These are phyloP conservation scores for Cabera pusaria DNA, from an alignment of 2,888 invertebrate species.

Conservation along the genomic window DNA sequence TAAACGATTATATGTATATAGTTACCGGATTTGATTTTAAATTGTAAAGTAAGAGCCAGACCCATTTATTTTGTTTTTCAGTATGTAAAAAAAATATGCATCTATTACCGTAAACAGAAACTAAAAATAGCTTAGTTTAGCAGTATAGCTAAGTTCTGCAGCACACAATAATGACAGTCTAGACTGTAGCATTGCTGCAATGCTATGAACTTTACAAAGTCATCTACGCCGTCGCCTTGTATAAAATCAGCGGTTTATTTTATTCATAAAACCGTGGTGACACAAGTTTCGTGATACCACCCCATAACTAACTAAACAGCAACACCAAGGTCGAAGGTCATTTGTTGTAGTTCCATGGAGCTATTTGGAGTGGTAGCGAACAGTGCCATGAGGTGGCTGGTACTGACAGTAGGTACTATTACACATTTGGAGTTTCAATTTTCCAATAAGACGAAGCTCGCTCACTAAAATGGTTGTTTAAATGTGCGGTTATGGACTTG, in stretches of 20 bases:
- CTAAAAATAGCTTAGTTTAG: no score
- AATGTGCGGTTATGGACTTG: no score
- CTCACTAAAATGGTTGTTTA: no score
- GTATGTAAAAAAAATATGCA: no score
- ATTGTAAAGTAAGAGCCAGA: no score
- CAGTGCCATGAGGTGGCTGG: slow-evolving; percentile 25
- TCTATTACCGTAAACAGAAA: no score
- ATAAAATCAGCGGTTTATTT: slow-evolving; percentile 25
- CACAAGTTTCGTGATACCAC: slow-evolving; percentile 31
- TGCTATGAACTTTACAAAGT: neutral
- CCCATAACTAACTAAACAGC: slow-evolving; percentile 8
- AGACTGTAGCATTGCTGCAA: neutral
- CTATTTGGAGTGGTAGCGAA: slow-evolving; percentile 23
- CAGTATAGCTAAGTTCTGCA: no score
- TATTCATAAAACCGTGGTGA: slow-evolving; percentile 25
- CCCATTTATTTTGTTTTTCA: no score
- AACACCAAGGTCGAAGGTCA: slow-evolving; percentile 61
- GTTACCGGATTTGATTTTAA: no score
- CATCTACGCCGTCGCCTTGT: slow-evolving; percentile 6
- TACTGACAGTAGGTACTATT: slow-evolving; percentile 17
- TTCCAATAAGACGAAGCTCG: no score
- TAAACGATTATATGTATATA: no score
- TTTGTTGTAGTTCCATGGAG: slow-evolving; percentile 30
- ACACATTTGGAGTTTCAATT: slow-evolving; percentile 26
- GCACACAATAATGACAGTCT: neutral